Evolutionary conservation across 2,113 vertebrate species (phyloP).

Genomic region (Edolisoma coerulescens): DNA sequence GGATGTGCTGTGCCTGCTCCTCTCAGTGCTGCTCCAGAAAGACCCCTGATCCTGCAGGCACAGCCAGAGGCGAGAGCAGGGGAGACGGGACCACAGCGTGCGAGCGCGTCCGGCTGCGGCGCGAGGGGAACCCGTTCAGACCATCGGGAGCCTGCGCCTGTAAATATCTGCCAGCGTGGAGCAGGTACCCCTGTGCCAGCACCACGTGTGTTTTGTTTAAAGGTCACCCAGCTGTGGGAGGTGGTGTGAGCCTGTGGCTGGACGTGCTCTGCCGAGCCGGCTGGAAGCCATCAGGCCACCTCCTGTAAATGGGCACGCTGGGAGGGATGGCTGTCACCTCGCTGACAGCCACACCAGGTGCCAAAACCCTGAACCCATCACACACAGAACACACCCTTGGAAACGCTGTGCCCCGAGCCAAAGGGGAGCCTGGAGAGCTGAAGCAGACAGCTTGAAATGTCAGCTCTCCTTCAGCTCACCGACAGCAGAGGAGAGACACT

Average conservation of each 20-base stretch:
- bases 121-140: not conserved
- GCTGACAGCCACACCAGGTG: not conserved
- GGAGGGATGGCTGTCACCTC: not conserved
- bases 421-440: not conserved
- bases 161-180: not conserved
- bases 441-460: not conserved
- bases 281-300: not conserved
- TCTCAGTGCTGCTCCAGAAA: slow-evolving; percentile 7
- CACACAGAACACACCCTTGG: not conserved
- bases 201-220: not conserved
- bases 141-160: not conserved
- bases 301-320: fast-evolving
- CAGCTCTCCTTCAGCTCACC: not conserved
- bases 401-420: not conserved
- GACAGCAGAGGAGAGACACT: not conserved
- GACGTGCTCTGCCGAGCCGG: not conserved
- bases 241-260: not conserved
- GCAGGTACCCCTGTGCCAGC: not conserved
- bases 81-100: not conserved
- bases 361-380: not conserved
- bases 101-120: not conserved
- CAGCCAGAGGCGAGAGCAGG: not conserved
- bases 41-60: not conserved
- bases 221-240: slow-evolving; percentile 52
- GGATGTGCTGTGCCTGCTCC: not conserved